A percentile compares a stretch with the other conserved stretches of the same genome.
These are phyloP conservation scores for Polypedilum pembai DNA, from an alignment of 1,140 invertebrate genomes.

Conservation along the genomic window DNA sequence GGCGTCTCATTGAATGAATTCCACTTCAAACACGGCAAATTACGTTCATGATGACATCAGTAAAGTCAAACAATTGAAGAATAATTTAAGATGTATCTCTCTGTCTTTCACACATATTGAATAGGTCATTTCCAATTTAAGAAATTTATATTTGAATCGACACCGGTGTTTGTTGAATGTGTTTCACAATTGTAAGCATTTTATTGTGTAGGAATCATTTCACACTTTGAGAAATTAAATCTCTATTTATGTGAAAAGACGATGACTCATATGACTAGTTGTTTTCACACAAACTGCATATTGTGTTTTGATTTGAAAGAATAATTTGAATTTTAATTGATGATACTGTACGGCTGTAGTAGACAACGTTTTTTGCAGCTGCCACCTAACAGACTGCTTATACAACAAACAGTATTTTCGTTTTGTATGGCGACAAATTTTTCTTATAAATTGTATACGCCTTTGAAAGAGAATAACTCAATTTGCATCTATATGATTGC, in stretches of 20 bases:
- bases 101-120: too few relatives aligned
- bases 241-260: conserved; percentile 8
- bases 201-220: conserved; percentile 12
- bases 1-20: too few relatives aligned
- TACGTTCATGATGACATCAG: too few relatives aligned
- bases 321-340: conserved; percentile 7
- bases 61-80: too few relatives aligned
- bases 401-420: too few relatives aligned
- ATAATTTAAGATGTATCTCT: too few relatives aligned
- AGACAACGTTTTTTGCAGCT: neutral
- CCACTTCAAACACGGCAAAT: too few relatives aligned
- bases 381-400: neutral
- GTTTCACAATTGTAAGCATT: neutral
- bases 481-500: too few relatives aligned
- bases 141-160: neutral
- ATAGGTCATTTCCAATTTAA: neutral
- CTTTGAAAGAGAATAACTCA: too few relatives aligned
- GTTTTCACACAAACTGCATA: neutral
- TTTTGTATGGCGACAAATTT: too few relatives aligned
- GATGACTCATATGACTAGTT: neutral
- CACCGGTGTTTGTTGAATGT: neutral
- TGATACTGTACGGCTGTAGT: neutral
- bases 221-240: neutral
- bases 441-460: too few relatives aligned
- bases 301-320: neutral